A percentile compares a stretch with the other conserved stretches of the same genome.
phyloP scores from a whole-genome alignment of 2,797 vertebrate genomes.

The Halcyon chelicuti region DNA sequence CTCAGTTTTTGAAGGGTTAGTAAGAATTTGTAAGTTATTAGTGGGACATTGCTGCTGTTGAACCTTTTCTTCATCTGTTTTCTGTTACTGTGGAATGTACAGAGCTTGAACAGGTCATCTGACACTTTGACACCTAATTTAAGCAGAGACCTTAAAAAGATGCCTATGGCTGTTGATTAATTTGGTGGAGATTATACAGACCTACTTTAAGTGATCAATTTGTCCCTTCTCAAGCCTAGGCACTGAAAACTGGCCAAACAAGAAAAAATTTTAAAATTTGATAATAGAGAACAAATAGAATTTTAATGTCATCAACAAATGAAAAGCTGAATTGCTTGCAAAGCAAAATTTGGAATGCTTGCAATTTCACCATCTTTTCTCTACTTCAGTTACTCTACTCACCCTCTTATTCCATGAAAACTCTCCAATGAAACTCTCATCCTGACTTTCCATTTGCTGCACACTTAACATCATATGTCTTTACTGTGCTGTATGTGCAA shows the following conservation, averaged over 20 bases:
- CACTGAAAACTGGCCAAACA: background rate
- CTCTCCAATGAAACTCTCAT: background rate
- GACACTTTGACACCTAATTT: background rate
- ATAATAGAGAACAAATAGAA: background rate
- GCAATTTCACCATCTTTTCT: background rate
- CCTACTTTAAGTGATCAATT: background rate
- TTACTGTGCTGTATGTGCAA: conserved; percentile 13
- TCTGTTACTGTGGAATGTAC: background rate
- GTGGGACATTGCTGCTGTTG: background rate
- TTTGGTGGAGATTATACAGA: background rate
- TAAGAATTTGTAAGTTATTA: background rate
- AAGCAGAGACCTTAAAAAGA: background rate
- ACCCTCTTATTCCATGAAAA: background rate
- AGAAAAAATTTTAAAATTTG: background rate
- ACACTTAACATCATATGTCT: background rate
- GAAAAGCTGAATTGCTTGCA: background rate
- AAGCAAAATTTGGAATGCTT: background rate
- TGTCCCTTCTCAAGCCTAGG: background rate
- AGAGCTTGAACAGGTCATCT: background rate
- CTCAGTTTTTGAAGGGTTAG: background rate
- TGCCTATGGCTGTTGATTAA: background rate
- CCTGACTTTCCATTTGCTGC: background rate
- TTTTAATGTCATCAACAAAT: background rate
- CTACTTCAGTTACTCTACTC: background rate
- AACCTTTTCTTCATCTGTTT: background rate